Percentiles rank a stretch among this genome's conserved stretches.
phyloP scores from a whole-genome alignment of 2,797 vertebrate genomes.

The Balearica regulorum region DNA sequence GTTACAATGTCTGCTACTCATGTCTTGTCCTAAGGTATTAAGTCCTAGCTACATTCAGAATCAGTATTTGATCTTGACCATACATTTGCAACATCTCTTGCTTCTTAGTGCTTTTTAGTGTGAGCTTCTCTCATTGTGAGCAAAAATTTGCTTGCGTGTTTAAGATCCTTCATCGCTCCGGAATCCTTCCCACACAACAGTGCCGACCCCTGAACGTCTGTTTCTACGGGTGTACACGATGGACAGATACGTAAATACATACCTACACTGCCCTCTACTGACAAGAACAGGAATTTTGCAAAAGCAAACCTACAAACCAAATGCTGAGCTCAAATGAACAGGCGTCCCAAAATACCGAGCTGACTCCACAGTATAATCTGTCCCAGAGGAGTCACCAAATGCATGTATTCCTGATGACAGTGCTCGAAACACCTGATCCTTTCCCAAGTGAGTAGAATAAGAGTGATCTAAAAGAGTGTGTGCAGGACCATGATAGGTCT shows the following conservation, averaged over 20 bases:
- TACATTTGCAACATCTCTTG: background rate
- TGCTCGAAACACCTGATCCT: background rate
- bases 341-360: background rate
- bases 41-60: background rate
- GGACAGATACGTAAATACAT: background rate
- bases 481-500: background rate
- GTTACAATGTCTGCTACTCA: background rate
- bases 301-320: background rate
- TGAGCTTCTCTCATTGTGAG: background rate
- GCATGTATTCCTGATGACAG: background rate
- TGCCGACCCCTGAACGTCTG: background rate
- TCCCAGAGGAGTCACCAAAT: background rate
- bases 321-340: background rate
- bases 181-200: background rate
- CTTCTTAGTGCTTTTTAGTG: background rate
- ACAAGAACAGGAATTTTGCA: background rate
- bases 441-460: background rate
- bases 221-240: fast-evolving
- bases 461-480: fast-evolving
- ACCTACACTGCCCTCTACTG: background rate
- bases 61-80: background rate
- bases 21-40: background rate
- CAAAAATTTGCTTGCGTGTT: background rate
- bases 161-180: background rate
- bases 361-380: background rate